Evolutionary conservation across 2,888 invertebrate species (phyloP).

Genomic region (Nomada ferruginata): DNA sequence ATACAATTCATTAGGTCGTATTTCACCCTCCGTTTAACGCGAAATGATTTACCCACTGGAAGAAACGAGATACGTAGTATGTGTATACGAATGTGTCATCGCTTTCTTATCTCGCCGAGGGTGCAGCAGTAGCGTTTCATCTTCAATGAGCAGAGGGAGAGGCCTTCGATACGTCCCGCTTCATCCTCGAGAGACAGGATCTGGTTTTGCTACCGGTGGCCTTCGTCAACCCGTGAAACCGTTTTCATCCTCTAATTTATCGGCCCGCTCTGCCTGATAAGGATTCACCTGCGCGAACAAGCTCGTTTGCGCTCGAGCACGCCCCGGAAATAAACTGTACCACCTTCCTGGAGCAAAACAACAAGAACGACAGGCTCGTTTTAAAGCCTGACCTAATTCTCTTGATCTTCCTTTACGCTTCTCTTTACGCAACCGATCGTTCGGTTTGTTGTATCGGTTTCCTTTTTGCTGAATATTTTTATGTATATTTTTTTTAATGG

Average conservation of each 20-base stretch:
- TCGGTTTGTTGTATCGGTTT: background rate
- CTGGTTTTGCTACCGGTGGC: conserved; percentile 36
- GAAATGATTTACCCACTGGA: conserved; percentile 15
- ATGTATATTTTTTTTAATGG: background rate
- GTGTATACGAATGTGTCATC: conserved; percentile 27
- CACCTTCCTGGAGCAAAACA: background rate
- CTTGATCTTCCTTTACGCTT: background rate
- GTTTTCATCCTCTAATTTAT: conserved; percentile 51
- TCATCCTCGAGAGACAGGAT: conserved; percentile 30
- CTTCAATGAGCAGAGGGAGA: conserved; percentile 33
- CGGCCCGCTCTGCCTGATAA: conserved; percentile 34
- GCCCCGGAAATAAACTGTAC: background rate
- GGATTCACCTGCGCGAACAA: conserved; percentile 38
- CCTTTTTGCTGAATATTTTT: background rate
- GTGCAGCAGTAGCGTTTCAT: conserved; percentile 53
- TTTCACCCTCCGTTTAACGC: background rate
- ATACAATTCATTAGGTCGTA: background rate
- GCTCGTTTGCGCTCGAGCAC: conserved; percentile 12
- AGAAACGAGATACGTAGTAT: background rate
- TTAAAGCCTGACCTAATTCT: conserved; percentile 19
- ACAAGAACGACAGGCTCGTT: background rate
- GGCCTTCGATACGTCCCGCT: conserved; percentile 21
- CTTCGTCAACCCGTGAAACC: conserved; percentile 40
- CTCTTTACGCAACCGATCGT: background rate
- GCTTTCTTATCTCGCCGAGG: conserved; percentile 48